phyloP scores from a whole-genome alignment of 2,797 vertebrate genomes.

The Urophycis tenuis region DNA sequence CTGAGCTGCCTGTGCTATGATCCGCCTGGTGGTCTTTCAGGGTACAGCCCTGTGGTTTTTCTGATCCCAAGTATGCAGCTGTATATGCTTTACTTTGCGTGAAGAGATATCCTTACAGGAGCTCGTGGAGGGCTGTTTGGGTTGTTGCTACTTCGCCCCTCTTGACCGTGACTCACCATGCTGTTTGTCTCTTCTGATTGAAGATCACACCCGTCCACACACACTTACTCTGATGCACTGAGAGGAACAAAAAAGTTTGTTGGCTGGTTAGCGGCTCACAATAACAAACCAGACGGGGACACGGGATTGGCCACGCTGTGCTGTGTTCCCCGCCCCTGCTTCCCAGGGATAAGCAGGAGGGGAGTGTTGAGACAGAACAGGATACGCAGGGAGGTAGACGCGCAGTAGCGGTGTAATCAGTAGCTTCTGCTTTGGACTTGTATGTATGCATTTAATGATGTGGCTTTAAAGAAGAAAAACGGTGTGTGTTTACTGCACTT shows the following conservation, averaged over 20 bases:
- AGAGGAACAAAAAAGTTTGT: neutral
- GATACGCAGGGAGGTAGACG: neutral
- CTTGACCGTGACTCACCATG: neutral
- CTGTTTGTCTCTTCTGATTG: neutral
- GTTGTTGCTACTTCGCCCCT: neutral
- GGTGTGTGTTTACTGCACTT: neutral
- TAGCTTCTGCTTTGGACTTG: neutral
- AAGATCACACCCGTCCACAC: neutral
- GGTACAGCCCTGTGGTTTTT: neutral
- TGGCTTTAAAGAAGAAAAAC: neutral
- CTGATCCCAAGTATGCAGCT: neutral
- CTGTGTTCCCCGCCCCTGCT: neutral
- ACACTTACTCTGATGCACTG: neutral
- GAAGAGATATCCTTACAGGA: constrained; percentile 37
- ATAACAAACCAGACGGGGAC: neutral
- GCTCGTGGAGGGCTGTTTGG: constrained; percentile 44
- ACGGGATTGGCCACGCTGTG: neutral
- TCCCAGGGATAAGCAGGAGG: neutral
- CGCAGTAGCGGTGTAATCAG: neutral
- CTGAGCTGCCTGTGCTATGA: neutral
- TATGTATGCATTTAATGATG: neutral
- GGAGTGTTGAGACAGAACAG: neutral
- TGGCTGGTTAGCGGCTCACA: neutral
- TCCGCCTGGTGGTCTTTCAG: neutral
- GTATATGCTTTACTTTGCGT: constrained; percentile 24